Conservation (phyloP, 37 sponge, comb jelly and placozoan species). For the Axinella damicornis region DNA sequence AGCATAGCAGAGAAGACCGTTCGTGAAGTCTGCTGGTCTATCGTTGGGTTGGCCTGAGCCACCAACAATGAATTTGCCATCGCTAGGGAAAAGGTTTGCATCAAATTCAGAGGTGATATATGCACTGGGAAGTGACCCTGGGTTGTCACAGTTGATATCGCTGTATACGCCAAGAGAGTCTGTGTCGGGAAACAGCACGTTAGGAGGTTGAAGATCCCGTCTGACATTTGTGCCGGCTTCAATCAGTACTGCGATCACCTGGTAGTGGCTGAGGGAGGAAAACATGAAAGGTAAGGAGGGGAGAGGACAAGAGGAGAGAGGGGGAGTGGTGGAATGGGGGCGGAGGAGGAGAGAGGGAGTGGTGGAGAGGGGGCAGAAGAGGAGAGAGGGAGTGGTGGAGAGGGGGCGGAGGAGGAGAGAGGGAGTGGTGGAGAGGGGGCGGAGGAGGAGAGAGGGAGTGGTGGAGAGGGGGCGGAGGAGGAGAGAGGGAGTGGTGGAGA, state of each 20-base stretch:
- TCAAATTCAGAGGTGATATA: slow-evolving; percentile 77
- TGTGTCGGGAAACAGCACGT: background rate
- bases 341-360: too few relatives aligned
- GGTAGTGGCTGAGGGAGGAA: slow-evolving; percentile 75
- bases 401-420: background rate
- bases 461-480: too few relatives aligned
- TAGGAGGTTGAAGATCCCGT: background rate
- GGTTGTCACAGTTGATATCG: background rate
- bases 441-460: background rate
- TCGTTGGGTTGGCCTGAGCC: slow-evolving; percentile 57
- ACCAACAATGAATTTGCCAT: slow-evolving; percentile 13
- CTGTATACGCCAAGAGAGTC: slow-evolving; percentile 7
- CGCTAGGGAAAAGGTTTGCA: slow-evolving; percentile 22
- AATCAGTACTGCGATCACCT: slow-evolving; percentile 50
- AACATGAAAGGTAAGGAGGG: too few relatives aligned
- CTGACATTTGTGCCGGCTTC: background rate
- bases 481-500: background rate
- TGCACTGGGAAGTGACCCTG: background rate
- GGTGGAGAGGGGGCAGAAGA: too few relatives aligned
- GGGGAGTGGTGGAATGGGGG: too few relatives aligned
- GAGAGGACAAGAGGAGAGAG: too few relatives aligned
- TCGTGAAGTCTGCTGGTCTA: slow-evolving; percentile 18
- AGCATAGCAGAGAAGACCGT: slow-evolving; percentile 39
- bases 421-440: background rate
- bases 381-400: background rate